phyloP scores from a whole-genome alignment of 2,113 vertebrate species.

The Cyanoliseus patagonus region DNA sequence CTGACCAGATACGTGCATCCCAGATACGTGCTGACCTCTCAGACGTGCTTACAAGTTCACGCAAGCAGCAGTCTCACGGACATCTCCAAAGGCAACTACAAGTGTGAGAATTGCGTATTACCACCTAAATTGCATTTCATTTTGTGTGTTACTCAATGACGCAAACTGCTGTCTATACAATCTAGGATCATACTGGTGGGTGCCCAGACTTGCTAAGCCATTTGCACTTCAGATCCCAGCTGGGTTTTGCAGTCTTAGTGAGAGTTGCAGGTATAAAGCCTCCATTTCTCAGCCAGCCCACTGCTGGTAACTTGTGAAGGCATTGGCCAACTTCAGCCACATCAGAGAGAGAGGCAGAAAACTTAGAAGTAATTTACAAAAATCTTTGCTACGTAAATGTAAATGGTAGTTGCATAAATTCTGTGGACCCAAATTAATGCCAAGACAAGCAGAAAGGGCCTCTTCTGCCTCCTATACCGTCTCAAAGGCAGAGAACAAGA shows the following conservation, averaged over 20 bases:
- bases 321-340: background rate
- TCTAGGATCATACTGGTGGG: background rate
- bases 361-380: background rate
- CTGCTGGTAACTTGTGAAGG: background rate
- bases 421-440: background rate
- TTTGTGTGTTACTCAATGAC: background rate
- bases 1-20: too few species aligned
- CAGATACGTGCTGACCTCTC: background rate
- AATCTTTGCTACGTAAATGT: background rate
- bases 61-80: background rate
- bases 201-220: slow-evolving; percentile 4
- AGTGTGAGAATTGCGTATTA: background rate
- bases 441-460: background rate
- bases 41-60: background rate
- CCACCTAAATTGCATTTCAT: background rate
- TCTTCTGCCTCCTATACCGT: background rate
- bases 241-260: background rate
- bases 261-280: background rate
- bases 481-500: background rate
- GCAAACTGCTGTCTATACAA: background rate
- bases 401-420: background rate
- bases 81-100: background rate
- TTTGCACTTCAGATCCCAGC: background rate
- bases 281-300: background rate
- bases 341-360: background rate